A percentile compares a stretch with the other conserved stretches of the same genome.
Conservation (phyloP, 2,797 vertebrate species). For the Neopelma chrysocephalum region DNA sequence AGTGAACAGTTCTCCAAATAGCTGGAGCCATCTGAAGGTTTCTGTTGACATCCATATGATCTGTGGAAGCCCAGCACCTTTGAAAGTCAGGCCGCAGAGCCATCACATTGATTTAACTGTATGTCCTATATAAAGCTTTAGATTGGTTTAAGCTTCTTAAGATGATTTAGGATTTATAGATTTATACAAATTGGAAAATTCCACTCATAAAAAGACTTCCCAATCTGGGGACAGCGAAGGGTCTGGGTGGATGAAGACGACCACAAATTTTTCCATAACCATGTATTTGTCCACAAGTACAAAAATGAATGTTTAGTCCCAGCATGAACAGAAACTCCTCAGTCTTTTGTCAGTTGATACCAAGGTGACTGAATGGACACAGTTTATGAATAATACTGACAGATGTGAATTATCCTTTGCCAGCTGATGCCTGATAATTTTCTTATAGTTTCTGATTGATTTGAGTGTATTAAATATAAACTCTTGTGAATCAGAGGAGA, state of each 20-base stretch:
- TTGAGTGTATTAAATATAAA: not conserved
- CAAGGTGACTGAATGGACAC: not conserved
- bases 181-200: not conserved
- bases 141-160: not conserved
- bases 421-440: not conserved
- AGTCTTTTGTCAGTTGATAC: not conserved
- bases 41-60: not conserved
- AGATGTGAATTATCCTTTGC: not conserved
- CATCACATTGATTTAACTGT: not conserved
- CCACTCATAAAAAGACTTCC: not conserved
- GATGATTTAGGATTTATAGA: not conserved
- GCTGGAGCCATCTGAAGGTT: not conserved
- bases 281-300: not conserved
- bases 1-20: not conserved
- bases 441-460: not conserved
- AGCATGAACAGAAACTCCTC: not conserved
- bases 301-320: not conserved
- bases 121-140: not conserved
- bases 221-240: not conserved
- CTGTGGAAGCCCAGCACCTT: not conserved
- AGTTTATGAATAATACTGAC: not conserved
- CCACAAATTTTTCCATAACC: not conserved
- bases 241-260: not conserved
- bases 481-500: not conserved
- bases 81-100: not conserved